Percentiles rank a stretch among this genome's conserved stretches.
These are phyloP conservation scores for Aphidius gifuensis DNA, from an alignment of 1,140 invertebrate genomes.

Conservation along the genomic window DNA sequence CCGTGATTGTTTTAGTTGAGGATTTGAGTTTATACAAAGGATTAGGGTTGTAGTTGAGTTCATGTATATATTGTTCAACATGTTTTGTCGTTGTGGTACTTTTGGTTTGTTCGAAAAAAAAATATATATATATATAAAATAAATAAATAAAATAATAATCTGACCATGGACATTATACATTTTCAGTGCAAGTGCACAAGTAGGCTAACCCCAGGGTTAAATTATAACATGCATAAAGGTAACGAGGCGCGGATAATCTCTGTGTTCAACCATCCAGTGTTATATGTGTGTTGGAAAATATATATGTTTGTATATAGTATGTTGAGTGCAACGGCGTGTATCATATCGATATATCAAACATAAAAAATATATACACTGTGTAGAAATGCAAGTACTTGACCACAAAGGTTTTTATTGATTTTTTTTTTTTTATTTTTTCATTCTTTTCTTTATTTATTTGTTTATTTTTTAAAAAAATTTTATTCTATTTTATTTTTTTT, in stretches of 20 bases:
- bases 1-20: conserved; percentile 2
- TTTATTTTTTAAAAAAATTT: too few relatives aligned
- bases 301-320: too few relatives aligned
- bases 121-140: background rate
- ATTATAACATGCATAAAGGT: conserved; percentile 24
- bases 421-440: background rate
- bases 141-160: background rate
- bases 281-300: too few relatives aligned
- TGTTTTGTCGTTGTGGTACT: background rate
- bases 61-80: background rate
- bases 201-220: conserved; percentile 1
- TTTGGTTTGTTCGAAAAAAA: too few relatives aligned
- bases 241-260: conserved; percentile 27
- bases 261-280: conserved; percentile 6
- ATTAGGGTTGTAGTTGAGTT: conserved; percentile 8
- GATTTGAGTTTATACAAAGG: background rate
- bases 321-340: conserved; percentile 1
- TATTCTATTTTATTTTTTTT: background rate
- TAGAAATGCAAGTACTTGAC: conserved; percentile 7
- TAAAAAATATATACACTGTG: conserved; percentile 10
- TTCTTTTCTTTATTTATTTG: too few relatives aligned
- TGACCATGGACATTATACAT: background rate
- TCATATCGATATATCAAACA: conserved; percentile 22
- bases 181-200: background rate
- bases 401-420: conserved; percentile 22